Conservation (phyloP, 2,888 invertebrate genomes). For the Nebria brevicollis region DNA sequence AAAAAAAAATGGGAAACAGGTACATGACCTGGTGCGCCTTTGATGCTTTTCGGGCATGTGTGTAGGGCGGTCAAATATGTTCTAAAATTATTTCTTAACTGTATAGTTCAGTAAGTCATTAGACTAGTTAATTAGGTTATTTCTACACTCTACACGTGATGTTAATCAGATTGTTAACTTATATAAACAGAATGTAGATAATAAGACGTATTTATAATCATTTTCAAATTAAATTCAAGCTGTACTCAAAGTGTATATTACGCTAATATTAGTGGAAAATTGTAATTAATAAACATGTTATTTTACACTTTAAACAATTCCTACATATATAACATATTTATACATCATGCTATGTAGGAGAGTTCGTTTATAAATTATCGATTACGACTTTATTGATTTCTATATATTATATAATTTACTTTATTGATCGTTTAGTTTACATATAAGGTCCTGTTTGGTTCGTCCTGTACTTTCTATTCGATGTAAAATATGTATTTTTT, state of each 20-base stretch:
- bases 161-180: neutral
- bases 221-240: neutral
- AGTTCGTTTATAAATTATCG: neutral
- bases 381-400: neutral
- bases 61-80: neutral
- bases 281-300: too few relatives aligned
- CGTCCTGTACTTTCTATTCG: neutral
- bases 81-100: neutral
- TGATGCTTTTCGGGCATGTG: neutral
- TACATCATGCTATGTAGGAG: neutral
- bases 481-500: too few relatives aligned
- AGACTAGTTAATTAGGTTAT: neutral
- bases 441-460: neutral
- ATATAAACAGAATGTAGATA: neutral
- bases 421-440: neutral
- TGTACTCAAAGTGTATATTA: too few relatives aligned
- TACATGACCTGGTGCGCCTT: neutral
- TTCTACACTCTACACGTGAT: neutral
- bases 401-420: neutral
- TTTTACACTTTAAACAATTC: too few relatives aligned
- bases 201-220: neutral
- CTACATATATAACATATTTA: neutral
- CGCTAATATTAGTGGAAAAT: too few relatives aligned
- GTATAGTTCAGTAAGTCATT: neutral
- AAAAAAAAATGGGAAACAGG: neutral